phyloP scores from a whole-genome alignment of 2,797 vertebrate species.

The Novumbra hubbsi region DNA sequence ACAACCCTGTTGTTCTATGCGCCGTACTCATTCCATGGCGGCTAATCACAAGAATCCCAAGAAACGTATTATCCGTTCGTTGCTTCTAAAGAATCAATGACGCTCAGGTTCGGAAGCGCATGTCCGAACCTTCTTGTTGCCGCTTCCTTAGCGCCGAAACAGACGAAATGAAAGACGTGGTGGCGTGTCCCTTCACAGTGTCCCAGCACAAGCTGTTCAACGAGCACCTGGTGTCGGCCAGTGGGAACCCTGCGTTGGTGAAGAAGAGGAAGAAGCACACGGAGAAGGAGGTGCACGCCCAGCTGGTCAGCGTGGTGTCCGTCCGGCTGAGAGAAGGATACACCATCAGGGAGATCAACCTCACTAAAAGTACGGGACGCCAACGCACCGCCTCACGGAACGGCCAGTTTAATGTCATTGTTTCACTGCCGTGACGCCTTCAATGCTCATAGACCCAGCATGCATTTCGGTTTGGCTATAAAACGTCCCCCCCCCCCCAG shows the following conservation, averaged over 20 bases:
- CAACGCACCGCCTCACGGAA: neutral
- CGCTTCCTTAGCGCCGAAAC: neutral
- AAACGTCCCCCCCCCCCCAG: no score
- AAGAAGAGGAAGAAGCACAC: conserved; percentile 96
- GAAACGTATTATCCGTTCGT: neutral
- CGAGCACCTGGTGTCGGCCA: conserved; percentile 94
- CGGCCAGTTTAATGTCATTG: no score
- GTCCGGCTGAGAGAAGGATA: conserved; percentile 95
- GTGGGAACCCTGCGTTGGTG: conserved; percentile 91
- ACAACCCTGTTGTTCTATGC: no score
- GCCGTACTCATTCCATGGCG: no score
- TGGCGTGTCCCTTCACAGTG: conserved; percentile 66
- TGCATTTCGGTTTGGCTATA: no score
- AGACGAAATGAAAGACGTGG: neutral
- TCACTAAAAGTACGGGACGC: conserved; percentile 84
- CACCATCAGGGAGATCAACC: conserved; percentile 90
- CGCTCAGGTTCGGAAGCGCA: neutral
- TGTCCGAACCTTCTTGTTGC: neutral
- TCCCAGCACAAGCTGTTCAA: conserved; percentile 97
- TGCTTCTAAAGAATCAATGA: neutral
- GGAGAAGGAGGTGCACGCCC: conserved; percentile 93
- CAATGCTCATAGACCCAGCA: no score
- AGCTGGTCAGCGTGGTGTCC: conserved; percentile 92
- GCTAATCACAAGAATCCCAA: no score
- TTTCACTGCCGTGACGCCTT: no score